Conservation (phyloP, 1,140 invertebrate species). For the Orchesella cincta region DNA sequence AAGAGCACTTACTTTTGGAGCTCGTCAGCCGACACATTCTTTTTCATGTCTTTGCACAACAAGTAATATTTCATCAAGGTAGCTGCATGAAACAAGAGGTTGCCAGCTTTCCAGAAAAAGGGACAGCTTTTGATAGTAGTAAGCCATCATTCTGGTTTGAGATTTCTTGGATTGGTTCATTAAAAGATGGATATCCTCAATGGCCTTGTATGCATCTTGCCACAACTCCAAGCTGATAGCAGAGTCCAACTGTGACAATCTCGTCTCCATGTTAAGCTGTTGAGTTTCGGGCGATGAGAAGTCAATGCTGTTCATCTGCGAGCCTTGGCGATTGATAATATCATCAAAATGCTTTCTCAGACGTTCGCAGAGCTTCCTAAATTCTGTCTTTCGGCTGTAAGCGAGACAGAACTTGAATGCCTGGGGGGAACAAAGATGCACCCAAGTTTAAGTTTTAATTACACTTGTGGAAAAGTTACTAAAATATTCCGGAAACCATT, state of each 20-base stretch:
- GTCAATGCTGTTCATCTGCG: slow-evolving; percentile 82
- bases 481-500: slow-evolving; percentile 11
- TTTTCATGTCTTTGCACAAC: slow-evolving; percentile 92
- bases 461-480: background rate
- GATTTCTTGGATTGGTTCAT: slow-evolving; percentile 95
- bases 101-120: slow-evolving; percentile 99
- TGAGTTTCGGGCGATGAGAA: slow-evolving; percentile 91
- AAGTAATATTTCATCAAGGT: slow-evolving; percentile 92
- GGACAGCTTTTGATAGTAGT: slow-evolving; percentile 95
- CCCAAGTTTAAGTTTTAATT: background rate
- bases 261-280: slow-evolving; percentile 94
- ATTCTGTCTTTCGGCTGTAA: slow-evolving; percentile 97
- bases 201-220: slow-evolving; percentile 98
- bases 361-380: slow-evolving; percentile 97
- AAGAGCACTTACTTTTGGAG: slow-evolving; percentile 69
- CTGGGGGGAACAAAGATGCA: slow-evolving; percentile 52
- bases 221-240: slow-evolving; percentile 99
- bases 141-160: slow-evolving; percentile 96
- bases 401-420: slow-evolving; percentile 98
- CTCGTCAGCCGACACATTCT: slow-evolving; percentile 90
- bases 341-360: slow-evolving; percentile 91
- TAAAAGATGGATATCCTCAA: slow-evolving; percentile 94
- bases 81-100: slow-evolving; percentile 96
- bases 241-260: slow-evolving; percentile 87
- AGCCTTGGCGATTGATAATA: slow-evolving; percentile 78